Evolutionary conservation across 2,888 invertebrate species (phyloP).

Genomic region (Autographa pulchrina): DNA sequence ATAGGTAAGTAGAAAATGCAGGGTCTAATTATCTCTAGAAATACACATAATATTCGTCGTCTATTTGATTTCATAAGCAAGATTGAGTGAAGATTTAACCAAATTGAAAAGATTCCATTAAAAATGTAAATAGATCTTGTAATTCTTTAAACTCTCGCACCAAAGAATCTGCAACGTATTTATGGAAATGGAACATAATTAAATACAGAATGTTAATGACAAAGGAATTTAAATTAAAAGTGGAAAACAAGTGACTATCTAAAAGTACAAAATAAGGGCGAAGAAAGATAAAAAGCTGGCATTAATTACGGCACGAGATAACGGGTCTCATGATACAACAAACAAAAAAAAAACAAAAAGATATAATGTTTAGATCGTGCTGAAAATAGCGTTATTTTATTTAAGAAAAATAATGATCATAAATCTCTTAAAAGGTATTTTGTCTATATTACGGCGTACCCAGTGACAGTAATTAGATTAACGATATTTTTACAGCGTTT

Average conservation of each 20-base stretch:
- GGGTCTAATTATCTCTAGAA: too few relatives aligned
- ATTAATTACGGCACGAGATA: constrained; percentile 42
- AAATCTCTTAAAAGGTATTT: constrained; percentile 45
- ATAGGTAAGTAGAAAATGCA: too few relatives aligned
- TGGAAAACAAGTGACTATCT: background rate
- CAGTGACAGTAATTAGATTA: constrained; percentile 42
- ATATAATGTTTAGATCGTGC: constrained; percentile 20
- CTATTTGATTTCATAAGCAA: background rate
- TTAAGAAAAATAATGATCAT: constrained; percentile 38
- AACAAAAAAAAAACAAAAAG: constrained; percentile 23
- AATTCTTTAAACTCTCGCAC: constrained; percentile 5
- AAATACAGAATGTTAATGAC: background rate
- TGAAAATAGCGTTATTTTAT: constrained; percentile 38
- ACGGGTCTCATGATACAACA: constrained; percentile 28
- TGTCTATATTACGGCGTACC: constrained; percentile 19
- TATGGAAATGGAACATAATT: constrained; percentile 5
- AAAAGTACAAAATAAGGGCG: constrained; percentile 7
- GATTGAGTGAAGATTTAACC: background rate
- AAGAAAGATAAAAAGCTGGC: constrained; percentile 32
- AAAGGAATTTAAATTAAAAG: constrained; percentile 8
- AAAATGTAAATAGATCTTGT: constrained; percentile 8
- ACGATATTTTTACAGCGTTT: constrained; percentile 29
- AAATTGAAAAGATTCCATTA: background rate
- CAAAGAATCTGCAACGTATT: background rate
- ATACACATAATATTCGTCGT: background rate